Conservation (phyloP, 2,797 vertebrate genomes). For the Aldrovandia affinis region DNA sequence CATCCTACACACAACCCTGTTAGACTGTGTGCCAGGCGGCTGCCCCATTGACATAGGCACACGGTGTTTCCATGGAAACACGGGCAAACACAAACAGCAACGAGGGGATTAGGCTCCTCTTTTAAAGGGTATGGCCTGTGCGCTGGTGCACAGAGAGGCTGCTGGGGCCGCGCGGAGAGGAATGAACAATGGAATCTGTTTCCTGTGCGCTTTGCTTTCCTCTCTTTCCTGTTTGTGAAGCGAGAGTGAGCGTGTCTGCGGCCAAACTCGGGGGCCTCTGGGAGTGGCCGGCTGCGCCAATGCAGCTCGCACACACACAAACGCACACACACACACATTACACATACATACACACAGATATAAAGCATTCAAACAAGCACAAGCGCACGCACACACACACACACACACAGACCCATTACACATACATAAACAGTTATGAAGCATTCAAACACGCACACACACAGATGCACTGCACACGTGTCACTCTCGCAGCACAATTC, state of each 20-base stretch:
- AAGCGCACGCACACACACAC: conserved; percentile 24
- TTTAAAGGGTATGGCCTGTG: background rate
- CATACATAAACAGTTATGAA: conserved; percentile 16
- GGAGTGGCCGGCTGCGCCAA: conserved; percentile 29
- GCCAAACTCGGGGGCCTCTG: conserved; percentile 8
- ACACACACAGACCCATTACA: background rate
- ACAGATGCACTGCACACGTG: background rate
- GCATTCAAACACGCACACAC: background rate
- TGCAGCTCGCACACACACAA: conserved; percentile 2
- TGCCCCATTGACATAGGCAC: background rate
- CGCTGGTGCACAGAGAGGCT: background rate
- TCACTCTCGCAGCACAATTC: background rate
- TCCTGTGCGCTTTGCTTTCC: conserved; percentile 48
- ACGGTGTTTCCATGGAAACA: conserved; percentile 20
- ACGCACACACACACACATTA: conserved; percentile 5
- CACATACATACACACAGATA: conserved; percentile 25
- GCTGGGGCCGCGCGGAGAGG: conserved; percentile 49
- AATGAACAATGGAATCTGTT: conserved; percentile 55
- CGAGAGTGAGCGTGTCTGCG: conserved; percentile 32
- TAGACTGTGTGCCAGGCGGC: background rate
- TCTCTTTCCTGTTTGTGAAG: conserved; percentile 57
- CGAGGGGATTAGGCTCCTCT: conserved; percentile 27
- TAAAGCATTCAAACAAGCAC: conserved; percentile 24
- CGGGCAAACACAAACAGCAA: conserved; percentile 24
- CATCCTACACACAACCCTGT: background rate